Evolutionary conservation across 2,888 invertebrate genomes (phyloP).

Genomic region (Philopedon plagiatum): DNA sequence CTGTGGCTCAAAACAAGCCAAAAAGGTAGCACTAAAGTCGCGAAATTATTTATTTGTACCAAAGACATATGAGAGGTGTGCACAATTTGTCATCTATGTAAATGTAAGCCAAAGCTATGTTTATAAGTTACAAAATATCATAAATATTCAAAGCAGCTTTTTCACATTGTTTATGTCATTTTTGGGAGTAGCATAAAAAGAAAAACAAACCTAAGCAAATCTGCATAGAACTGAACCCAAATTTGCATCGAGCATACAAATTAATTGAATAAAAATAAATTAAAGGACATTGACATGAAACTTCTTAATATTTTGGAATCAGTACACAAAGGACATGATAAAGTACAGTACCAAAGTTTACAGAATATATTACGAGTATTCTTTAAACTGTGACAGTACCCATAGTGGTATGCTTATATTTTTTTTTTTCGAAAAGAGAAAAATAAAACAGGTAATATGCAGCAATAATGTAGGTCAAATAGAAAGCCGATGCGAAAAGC

Average conservation of each 20-base stretch:
- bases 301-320: too few species aligned
- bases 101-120: conserved; percentile 17
- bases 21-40: conserved; percentile 40
- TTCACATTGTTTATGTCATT: conserved; percentile 25
- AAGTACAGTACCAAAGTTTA: too few species aligned
- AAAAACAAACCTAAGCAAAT: background rate
- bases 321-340: too few species aligned
- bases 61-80: conserved; percentile 27
- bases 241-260: background rate
- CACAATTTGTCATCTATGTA: conserved; percentile 45
- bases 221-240: background rate
- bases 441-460: background rate
- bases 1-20: conserved; percentile 25
- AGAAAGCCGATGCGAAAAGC: conserved; percentile 46
- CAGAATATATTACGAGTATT: too few species aligned
- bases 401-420: too few species aligned
- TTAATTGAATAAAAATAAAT: background rate
- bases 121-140: conserved; percentile 31
- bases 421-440: background rate
- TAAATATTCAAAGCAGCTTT: conserved; percentile 36
- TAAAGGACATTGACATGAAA: too few species aligned
- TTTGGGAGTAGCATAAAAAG: conserved; percentile 19
- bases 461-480: conserved; percentile 33
- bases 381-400: too few species aligned
- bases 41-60: conserved; percentile 37